Base-by-base conservation (phyloP, 1,140 invertebrate species). In the Teleopsis dalmanni region DNA sequence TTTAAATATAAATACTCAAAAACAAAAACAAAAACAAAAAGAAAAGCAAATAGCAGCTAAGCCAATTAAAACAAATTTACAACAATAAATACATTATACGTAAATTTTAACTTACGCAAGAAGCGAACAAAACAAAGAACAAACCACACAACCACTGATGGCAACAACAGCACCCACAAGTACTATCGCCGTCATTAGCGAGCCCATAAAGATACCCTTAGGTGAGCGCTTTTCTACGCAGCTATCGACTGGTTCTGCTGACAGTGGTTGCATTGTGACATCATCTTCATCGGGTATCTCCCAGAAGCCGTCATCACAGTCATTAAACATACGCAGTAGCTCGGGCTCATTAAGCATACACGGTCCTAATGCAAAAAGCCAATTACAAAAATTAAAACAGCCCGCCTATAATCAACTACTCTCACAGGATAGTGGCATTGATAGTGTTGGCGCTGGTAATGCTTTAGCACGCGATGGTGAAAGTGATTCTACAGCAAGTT, bases 391-490 rank as follows among this genome's bases (percentile, higher is more conserved):
- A 29, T 53, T 48, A 9, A 48, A 53, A 43, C 51, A 48, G 14
- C 48, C 34, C 14, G 33, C 16, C 26, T 45, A 48, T 34, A 21
- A 43, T 14, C 46, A 55, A 31, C 18, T 69, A 18, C 55, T 69
- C 13, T 69, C 65, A 21, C 65, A 69, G 41, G 66, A 70, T 43
- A 67, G 63, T 16, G 66, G 66, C 34, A 70, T 70, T 9, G 65
- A 68, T 34, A 48, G 53, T 22, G 50, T 55, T 35, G 43, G 42
- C 31, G 23, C 29, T 41, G 47, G 47, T 21, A 33, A 13, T n/a
- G 16, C 27, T 13, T 37, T 27, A 25, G 27, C 38, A 25, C 9
- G 31, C 26, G 48, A 43, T 50, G 44, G 41, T 36, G 50, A 52
- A 10, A 29, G 40, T 5, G 45, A 52, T n/a, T 48, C 44, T 11